Percentiles rank a stretch among this genome's conserved stretches.
Evolutionary conservation across 2,888 invertebrate species (phyloP).

Genomic region (Stegophylla sp.): DNA sequence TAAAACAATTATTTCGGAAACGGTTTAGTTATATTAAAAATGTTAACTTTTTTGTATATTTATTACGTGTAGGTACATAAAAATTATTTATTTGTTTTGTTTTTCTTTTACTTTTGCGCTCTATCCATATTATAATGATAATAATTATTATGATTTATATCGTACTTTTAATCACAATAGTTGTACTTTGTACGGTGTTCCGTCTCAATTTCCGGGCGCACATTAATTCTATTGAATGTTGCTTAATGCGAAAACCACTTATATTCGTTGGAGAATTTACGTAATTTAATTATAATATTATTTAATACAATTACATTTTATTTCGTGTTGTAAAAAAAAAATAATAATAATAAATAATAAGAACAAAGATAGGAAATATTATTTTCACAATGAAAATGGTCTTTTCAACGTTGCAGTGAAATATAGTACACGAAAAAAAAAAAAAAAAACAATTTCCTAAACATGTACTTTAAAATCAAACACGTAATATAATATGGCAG

Average conservation of each 20-base stretch:
- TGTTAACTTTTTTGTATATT: neutral
- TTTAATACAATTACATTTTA: neutral
- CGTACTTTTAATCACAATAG: neutral
- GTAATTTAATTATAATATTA: neutral
- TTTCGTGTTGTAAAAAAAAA: too few relatives aligned
- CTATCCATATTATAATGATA: neutral
- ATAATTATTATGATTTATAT: conserved; percentile 19
- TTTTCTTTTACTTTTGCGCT: neutral
- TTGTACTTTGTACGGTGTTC: neutral
- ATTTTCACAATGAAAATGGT: neutral
- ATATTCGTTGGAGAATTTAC: neutral
- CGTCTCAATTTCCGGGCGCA: neutral
- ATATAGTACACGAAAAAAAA: neutral
- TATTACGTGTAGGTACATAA: neutral
- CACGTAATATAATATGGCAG: too few relatives aligned
- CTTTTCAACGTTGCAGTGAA: neutral
- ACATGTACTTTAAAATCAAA: too few relatives aligned
- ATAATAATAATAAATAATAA: too few relatives aligned
- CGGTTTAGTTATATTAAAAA: too few relatives aligned
- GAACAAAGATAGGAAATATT: neutral
- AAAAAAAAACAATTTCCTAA: neutral
- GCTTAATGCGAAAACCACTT: neutral
- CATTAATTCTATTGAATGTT: conserved; percentile 11
- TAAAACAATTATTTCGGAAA: neutral
- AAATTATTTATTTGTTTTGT: neutral